Evolutionary conservation across 2,888 invertebrate species (phyloP), one percentile per base, ranked within the genome.

Genomic region (Dromius quadrimaculatus): DNA sequence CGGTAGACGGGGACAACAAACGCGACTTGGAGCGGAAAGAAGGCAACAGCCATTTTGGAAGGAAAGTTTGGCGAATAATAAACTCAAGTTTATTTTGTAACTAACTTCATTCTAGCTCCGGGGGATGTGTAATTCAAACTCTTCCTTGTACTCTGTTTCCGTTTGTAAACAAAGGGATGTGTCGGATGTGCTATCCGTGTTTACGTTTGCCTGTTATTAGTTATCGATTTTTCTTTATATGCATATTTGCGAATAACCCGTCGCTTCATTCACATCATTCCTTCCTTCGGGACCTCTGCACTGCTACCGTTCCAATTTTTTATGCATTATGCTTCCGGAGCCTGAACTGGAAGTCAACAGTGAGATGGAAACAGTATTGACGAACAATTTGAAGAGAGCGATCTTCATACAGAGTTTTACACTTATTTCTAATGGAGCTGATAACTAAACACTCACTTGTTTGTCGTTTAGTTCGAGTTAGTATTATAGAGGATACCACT

Each of bases 81-180:
- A 70, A 70, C 70, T 70, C 36, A 70, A 70, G 70, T 70, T 70
- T 70, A 70, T 70, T 70, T 70, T 70, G 61, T 70, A 70, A 62
- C 70, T 70, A 70, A 70, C 70, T 70, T 70, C 62, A 62, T 70
- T 70, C 70, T 62, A 70, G 70, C 70, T 70, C 62, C 62, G 38
- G 70, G 70, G 62, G 62, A 70, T 70, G 70, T 70, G 70, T 62
- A 70, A 70, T 70, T 70, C 70, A 70, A 70, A 70, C 70, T 70
- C 70, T 47, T 59, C 68, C 70, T 70, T 70, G 62, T 61, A 70
- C 23, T 62, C 61, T 70, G 70, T 70, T 70, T 70, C 70, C 70
- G 70, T 70, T 70, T 62, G 62, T 70, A 70, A 70, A 70, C 70
- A 70, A 70, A 70, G 70, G 62, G 70, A 62, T 62, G 70, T 68